These are phyloP conservation scores for Enteromius thamalakanensis DNA, from an alignment of 2,797 vertebrate genomes.

Conservation along the genomic window DNA sequence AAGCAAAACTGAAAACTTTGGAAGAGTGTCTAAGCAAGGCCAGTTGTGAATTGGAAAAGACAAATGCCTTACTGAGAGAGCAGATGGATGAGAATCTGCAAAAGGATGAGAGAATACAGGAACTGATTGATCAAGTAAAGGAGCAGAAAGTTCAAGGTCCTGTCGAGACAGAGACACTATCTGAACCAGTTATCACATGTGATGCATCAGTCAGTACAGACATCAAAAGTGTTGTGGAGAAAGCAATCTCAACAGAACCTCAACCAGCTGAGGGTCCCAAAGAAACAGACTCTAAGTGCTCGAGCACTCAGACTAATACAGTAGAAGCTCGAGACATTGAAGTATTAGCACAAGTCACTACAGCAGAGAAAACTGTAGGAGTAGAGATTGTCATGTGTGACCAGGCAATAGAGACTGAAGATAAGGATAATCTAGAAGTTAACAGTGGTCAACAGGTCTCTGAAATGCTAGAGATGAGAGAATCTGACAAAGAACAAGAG, in stretches of 20 bases:
- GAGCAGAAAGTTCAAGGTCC: neutral
- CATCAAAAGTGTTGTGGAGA: constrained; percentile 67
- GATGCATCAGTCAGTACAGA: constrained; percentile 76
- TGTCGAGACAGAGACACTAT: constrained; percentile 5
- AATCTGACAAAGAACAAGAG: constrained; percentile 23
- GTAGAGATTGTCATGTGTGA: constrained; percentile 53
- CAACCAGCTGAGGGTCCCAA: constrained; percentile 4
- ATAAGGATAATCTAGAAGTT: constrained; percentile 13
- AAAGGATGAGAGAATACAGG: constrained; percentile 84
- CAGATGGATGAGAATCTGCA: constrained; percentile 83
- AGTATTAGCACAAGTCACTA: constrained; percentile 49
- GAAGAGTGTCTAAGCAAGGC: constrained; percentile 83
- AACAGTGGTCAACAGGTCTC: neutral
- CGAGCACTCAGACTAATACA: constrained; percentile 49
- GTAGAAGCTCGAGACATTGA: constrained; percentile 52
- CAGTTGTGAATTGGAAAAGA: constrained; percentile 81
- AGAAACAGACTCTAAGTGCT: constrained; percentile 41
- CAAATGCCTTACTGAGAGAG: constrained; percentile 77
- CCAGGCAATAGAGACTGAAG: constrained; percentile 62
- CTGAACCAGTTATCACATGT: constrained; percentile 16
- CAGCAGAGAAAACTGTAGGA: constrained; percentile 51
- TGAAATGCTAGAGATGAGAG: constrained; percentile 17
- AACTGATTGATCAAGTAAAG: constrained; percentile 78
- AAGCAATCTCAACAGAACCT: constrained; percentile 68
- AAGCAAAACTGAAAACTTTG: constrained; percentile 80